phyloP scores from a whole-genome alignment of 1,140 invertebrate genomes.

The honey bee (Apis mellifera) region Amel_HAv3.1 CM009941.2:15343501-15344000 shows the following conservation, averaged over 20 bases:
- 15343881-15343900: constrained; percentile 17
- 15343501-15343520: background rate
- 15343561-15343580: background rate
- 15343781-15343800: constrained; percentile 12
- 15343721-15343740: background rate
- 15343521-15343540: background rate
- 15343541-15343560: background rate
- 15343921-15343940: background rate
- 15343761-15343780: background rate
- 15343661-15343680: background rate
- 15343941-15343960: background rate
- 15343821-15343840: background rate
- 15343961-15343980: constrained; percentile 10
- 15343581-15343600: background rate
- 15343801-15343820: background rate
- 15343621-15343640: background rate
- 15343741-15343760: background rate
- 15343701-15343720: too few relatives aligned
- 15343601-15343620: background rate
- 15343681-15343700: background rate
- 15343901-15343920: background rate
- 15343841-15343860: constrained; percentile 9
- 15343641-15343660: background rate
- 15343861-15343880: background rate
- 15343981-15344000: background rate